These are phyloP conservation scores for Plotosus lineatus DNA, from an alignment of 2,113 vertebrate genomes.

Conservation along the genomic window DNA sequence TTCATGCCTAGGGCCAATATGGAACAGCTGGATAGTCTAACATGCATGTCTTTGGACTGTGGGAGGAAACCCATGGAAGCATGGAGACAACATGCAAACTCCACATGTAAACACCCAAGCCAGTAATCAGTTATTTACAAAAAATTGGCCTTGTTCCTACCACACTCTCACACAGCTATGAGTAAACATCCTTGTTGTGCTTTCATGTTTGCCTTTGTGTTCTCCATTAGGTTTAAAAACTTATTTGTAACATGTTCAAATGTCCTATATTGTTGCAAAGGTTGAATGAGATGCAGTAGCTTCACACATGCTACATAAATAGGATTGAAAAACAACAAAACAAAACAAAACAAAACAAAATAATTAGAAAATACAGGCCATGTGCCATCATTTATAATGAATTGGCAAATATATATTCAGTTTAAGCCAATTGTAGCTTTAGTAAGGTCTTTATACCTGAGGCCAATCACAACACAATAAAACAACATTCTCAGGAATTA, in stretches of 20 bases:
- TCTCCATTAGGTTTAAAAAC: not conserved
- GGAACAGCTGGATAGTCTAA: too few species aligned
- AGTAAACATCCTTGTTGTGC: not conserved
- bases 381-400: not conserved
- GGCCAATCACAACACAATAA: conserved; percentile 2
- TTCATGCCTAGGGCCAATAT: too few species aligned
- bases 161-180: not conserved
- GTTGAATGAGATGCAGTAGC: not conserved
- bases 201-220: not conserved
- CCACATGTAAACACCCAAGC: too few species aligned
- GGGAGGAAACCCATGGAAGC: too few species aligned
- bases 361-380: not conserved
- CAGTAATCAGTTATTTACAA: not conserved
- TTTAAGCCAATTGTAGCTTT: not conserved
- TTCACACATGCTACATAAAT: too few species aligned
- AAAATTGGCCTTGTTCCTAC: too few species aligned
- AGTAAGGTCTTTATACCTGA: conserved; percentile 1
- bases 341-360: not conserved
- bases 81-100: too few species aligned
- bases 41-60: too few species aligned
- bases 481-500: not conserved
- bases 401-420: not conserved
- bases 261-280: not conserved
- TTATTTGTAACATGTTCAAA: not conserved
- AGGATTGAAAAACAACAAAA: too few species aligned